These are phyloP conservation scores for Leptestheria dahalacensis DNA, from an alignment of 1,140 invertebrate species.

Conservation along the genomic window DNA sequence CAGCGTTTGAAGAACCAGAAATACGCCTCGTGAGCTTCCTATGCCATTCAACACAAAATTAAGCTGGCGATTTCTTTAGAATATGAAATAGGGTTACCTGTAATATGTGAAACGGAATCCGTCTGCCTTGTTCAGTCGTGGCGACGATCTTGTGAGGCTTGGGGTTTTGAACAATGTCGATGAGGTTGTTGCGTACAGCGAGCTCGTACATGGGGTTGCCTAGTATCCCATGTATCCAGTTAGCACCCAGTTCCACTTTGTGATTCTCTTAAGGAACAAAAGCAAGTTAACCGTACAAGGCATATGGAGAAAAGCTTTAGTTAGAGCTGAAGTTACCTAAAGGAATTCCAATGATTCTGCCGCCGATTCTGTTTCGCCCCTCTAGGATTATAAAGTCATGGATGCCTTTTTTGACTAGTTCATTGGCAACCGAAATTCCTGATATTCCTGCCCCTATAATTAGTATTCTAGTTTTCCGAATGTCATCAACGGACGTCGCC, in stretches of 20 bases:
- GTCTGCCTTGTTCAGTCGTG: constrained; percentile 66
- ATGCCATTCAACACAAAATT: constrained; percentile 2
- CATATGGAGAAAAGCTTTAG: not conserved
- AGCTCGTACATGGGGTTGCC: constrained; percentile 72
- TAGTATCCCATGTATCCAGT: constrained; percentile 86
- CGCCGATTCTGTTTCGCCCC: constrained; percentile 59
- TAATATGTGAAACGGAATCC: constrained; percentile 59
- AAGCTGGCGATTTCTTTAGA: not conserved
- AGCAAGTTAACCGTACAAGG: not conserved
- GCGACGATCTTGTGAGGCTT: constrained; percentile 75
- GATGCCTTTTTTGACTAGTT: constrained; percentile 62
- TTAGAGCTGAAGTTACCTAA: constrained; percentile 37
- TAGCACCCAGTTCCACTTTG: constrained; percentile 70
- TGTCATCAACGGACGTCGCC: not conserved
- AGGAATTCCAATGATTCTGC: constrained; percentile 56
- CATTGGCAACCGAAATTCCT: constrained; percentile 66
- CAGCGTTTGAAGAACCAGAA: constrained; percentile 71
- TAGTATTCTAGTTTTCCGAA: constrained; percentile 40
- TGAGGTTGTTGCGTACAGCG: constrained; percentile 60
- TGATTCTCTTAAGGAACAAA: constrained; percentile 29
- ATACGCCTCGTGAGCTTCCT: constrained; percentile 79
- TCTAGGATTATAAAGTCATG: constrained; percentile 64
- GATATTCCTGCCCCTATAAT: constrained; percentile 77
- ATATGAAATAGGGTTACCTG: constrained; percentile 31
- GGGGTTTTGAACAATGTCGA: constrained; percentile 62